Evolutionary conservation across 2,888 invertebrate genomes (phyloP), one percentile per base, ranked within the genome.

Genomic region (Galeopsomyia nigrocyanea): DNA sequence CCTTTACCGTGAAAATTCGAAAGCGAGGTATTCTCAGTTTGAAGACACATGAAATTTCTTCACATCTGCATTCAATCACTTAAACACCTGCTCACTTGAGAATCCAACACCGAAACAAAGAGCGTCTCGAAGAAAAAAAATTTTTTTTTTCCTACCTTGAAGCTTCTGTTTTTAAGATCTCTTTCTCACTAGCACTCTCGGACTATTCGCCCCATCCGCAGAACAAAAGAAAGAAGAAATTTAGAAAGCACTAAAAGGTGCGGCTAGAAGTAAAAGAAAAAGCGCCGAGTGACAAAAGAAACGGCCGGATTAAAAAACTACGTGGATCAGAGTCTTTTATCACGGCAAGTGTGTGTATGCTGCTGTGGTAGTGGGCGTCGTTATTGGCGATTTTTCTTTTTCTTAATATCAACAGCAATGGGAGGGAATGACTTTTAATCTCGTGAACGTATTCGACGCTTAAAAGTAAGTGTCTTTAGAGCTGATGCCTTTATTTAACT

Each of bases 251-350:
- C 53, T 68, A 65, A 50, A 58, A 60, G 56, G 47, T 31, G 26
- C 5, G 21, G 50, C 17, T 19, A 19, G 14, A 16, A 26, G 5
- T 26, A 13, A n/a, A 2, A 3, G 55, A 56, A n/a, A 61, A 16
- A 10, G 19, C 16, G 19, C 22, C 22, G 9, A 55, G 55, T 57
- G 51, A 63, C 49, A 47, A 47, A 73, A 78, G 73, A 77, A 73
- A 73, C 3, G 7, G 74, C 66, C 69, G 75, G 73, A 60, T 69
- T 69, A 63, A 69, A 69, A 69, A 69, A 69, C 39, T 62, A 51
- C 57, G 39, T 21, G 50, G 69, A 69, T 63, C 50, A 39, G 61
- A 56, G 50, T 63, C 31, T 69, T 69, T 69, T 69, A 69, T 69
- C 63, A 63, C 55, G 50, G 57, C 56, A 62, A 63, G 50, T 62